phyloP scores from a whole-genome alignment of 2,113 vertebrate genomes.

The Gymnobelideus leadbeateri region DNA sequence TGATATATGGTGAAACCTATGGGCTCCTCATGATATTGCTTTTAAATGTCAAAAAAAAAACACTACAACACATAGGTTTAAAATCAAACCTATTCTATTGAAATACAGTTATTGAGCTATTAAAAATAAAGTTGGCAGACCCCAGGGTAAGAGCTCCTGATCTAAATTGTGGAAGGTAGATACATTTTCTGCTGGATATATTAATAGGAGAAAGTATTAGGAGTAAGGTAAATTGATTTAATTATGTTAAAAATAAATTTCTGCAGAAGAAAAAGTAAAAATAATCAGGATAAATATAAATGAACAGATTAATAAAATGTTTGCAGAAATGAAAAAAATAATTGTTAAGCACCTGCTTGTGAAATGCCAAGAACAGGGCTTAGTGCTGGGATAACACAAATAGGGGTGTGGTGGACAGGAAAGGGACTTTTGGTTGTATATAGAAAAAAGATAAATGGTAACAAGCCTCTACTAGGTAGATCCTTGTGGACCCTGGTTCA shows the following conservation, averaged over 20 bases:
- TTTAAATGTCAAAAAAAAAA: neutral
- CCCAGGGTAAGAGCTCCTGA: neutral
- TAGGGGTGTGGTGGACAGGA: neutral
- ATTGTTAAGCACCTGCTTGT: neutral
- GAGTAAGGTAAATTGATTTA: neutral
- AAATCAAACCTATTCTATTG: neutral
- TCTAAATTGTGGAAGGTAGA: neutral
- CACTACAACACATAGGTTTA: neutral
- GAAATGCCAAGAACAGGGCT: neutral
- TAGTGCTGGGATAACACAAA: neutral
- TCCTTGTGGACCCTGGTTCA: neutral
- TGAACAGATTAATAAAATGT: neutral
- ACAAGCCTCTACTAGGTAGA: neutral
- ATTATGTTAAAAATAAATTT: slow-evolving; percentile 7
- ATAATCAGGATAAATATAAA: neutral
- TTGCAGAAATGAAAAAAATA: neutral
- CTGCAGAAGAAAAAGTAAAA: neutral
- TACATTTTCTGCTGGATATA: neutral
- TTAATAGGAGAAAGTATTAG: neutral
- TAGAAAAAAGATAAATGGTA: neutral
- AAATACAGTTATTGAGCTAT: neutral
- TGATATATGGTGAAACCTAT: neutral
- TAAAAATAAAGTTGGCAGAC: neutral
- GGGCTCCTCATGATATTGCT: neutral
- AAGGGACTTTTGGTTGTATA: neutral